Evolutionary conservation across 2,888 invertebrate genomes (phyloP), one percentile per base, ranked within the genome.

Genomic region (Tetramorium bicarinatum): DNA sequence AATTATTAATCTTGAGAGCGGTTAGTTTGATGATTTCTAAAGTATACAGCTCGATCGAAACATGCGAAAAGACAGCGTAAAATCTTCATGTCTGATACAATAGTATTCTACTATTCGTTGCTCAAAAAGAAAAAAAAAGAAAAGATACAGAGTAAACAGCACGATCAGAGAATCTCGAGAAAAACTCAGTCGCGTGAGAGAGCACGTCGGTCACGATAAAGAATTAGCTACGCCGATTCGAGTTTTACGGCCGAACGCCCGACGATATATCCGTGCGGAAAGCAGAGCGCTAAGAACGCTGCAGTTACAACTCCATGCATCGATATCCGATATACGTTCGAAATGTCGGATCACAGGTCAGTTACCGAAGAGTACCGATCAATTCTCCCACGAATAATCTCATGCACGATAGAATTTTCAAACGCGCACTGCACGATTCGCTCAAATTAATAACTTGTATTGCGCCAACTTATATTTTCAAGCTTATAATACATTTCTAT

Each of bases 201-300:
- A 71, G 79, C 34, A 72, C 15, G 44, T 79, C 72, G 72, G 15
- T 79, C 41, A 44, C 13, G 62, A 81, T 77, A 81, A 81, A 81
- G 80, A 69, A 83, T 81, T 83, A 82, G 62, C 41, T 49, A 67
- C 59, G 80, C 67, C 83, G 49, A 61, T 83, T 80, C 71, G 71
- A 67, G 79, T 69, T 80, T 83, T 80, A 80, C 67, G 83, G 80
- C 69, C 66, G 52, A 83, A 77, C 81, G 52, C 72, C 54, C 77
- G 44, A 7, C 54, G 72, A 79, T 79, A 79, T 79, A 79, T 77
- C 54, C 44, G 56, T 69, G 41, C 54, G 77, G 9, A 77, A 56
- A 69, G 77, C 69, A 56, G 54, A 77, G 71, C 69, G 29, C 41
- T 77, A 69, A 79, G 79, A 79, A 56, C 21, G 21, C 47, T 71